Percentiles rank a stretch among this genome's conserved stretches.
Evolutionary conservation across 2,888 invertebrate genomes (phyloP).

Genomic region (Ochropleura leucogaster): DNA sequence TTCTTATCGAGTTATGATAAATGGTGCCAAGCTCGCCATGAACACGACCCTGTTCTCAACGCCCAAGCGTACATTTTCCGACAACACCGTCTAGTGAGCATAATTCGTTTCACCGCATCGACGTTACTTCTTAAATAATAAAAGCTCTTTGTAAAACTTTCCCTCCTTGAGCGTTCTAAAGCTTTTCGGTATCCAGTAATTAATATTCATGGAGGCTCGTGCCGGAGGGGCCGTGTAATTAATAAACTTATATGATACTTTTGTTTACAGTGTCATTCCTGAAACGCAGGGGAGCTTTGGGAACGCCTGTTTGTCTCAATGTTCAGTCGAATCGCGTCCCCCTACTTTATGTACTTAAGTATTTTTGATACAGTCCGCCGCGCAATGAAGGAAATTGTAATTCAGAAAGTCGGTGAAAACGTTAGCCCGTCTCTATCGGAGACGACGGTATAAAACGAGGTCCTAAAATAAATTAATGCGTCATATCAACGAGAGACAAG

Average conservation of each 20-base stretch:
- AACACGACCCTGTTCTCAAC: conserved; percentile 69
- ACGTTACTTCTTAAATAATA: conserved; percentile 90
- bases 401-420: conserved; percentile 47
- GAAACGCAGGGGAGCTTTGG: conserved; percentile 80
- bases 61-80: conserved; percentile 71
- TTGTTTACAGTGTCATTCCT: conserved; percentile 90
- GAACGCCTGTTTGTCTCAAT: conserved; percentile 72
- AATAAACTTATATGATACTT: conserved; percentile 91
- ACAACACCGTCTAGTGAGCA: conserved; percentile 71
- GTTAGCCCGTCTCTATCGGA: conserved; percentile 55
- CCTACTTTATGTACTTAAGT: conserved; percentile 56
- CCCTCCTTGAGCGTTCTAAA: conserved; percentile 90
- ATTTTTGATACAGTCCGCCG: conserved; percentile 48
- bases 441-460: conserved; percentile 52
- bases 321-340: conserved; percentile 62
- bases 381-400: conserved; percentile 43
- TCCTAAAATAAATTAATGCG: conserved; percentile 73
- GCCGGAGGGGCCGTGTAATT: conserved; percentile 90
- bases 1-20: conserved; percentile 89
- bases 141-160: conserved; percentile 91
- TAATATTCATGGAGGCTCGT: conserved; percentile 90
- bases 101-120: conserved; percentile 88
- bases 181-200: conserved; percentile 90
- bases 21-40: conserved; percentile 71
- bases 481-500: conserved; percentile 83